Base-by-base conservation (phyloP, 2,113 vertebrate species). In the Rhinichthys klamathensis region DNA sequence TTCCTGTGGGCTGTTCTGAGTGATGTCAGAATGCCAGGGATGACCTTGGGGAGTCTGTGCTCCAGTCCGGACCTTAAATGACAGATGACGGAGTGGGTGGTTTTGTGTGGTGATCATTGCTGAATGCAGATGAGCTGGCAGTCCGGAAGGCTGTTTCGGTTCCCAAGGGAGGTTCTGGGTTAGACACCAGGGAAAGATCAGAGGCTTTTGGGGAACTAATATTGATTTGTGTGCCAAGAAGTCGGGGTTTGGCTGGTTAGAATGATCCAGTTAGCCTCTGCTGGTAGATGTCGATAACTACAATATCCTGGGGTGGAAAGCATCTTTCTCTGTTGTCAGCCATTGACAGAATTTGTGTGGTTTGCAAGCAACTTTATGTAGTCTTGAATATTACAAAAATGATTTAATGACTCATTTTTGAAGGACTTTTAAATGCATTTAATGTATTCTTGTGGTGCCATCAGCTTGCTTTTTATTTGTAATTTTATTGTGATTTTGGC, bases 21-120 rank as follows among this genome's bases (percentile, higher is more conserved):
- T 87, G 83, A 84, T 78, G 88, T 89, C 78, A 82, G 87, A 84
- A 86, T 70, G 82, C 82, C 87, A 86, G 85, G 41, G 30, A 79
- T 86, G 88, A 89, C 88, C 82, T 88, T 84, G 82, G 82, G 79
- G 88, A 89, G 61, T 84, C 60, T 60, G 44, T 72, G 79, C 83
- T 84, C 75, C 54, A 76, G 77, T 84, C 76, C 63, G 70, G 77
- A 56, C 82, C 83, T 81, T 78, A 84, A 86, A 86, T 84, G 85
- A 89, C 84, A 86, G 49, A 84, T 70, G 78, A 82, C 77, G 10
- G 83, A 32, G 84, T 61, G 84, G 38, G 72, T 73, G 86, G 56
- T 73, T 84, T 83, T 78, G 61, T 27, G 69, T 88, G 69, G 46
- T 82, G 84, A 85, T 77, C 84, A 67, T 32, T 84, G 75, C 61